A percentile compares a stretch with the other conserved stretches of the same genome.
phyloP scores from a whole-genome alignment of 1,140 invertebrate genomes.

The Lucilia cuprina region DNA sequence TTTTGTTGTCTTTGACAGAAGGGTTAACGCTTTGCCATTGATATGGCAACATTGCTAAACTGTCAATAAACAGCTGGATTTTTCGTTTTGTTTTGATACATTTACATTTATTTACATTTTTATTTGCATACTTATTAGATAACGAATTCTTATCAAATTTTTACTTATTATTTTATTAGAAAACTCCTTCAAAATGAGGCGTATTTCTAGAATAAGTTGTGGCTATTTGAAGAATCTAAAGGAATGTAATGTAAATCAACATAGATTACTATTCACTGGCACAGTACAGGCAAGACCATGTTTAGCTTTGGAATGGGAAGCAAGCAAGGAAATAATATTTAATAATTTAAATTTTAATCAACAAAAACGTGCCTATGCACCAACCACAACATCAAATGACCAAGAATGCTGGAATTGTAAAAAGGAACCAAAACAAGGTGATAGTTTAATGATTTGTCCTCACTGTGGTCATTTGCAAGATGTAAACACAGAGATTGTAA shows the following conservation, averaged over 20 bases:
- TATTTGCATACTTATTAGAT: conserved; percentile 2
- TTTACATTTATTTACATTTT: background rate
- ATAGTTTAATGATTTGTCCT: conserved; percentile 64
- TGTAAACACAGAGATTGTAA: conserved; percentile 61
- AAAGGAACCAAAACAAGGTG: conserved; percentile 58
- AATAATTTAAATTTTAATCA: background rate
- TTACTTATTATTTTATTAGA: background rate
- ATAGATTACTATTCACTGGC: background rate
- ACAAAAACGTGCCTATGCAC: conserved; percentile 37
- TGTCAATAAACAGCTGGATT: background rate
- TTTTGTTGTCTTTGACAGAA: too few species aligned
- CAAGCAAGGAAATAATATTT: background rate
- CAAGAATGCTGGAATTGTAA: conserved; percentile 70
- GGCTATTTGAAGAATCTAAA: background rate
- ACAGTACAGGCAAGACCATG: background rate
- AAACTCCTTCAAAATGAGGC: background rate
- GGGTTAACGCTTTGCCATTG: too few species aligned
- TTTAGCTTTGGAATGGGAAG: background rate
- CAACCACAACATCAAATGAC: background rate
- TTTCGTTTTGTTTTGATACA: background rate
- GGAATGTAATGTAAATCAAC: background rate
- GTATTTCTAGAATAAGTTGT: background rate
- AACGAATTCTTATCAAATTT: background rate
- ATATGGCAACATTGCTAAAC: too few species aligned
- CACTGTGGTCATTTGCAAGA: conserved; percentile 69